phyloP scores from a whole-genome alignment of 2,888 invertebrate species.

The Plebejus argus region DNA sequence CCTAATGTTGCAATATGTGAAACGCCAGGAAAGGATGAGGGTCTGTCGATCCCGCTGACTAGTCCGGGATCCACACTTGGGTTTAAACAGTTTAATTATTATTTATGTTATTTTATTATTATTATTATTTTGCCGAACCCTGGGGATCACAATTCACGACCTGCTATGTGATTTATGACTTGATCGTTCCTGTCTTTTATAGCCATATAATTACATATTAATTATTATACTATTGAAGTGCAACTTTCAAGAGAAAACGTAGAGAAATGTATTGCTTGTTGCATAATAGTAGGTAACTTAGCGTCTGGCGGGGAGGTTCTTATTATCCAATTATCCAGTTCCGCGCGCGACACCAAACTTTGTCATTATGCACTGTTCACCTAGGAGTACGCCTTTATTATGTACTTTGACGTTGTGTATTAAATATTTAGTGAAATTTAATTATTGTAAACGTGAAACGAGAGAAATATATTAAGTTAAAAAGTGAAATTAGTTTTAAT shows the following conservation, averaged over 20 bases:
- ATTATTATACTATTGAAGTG: background rate
- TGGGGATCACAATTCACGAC: no score
- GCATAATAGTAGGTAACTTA: conserved; percentile 14
- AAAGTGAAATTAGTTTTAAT: background rate
- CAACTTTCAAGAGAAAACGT: background rate
- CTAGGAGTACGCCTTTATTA: background rate
- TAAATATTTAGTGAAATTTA: background rate
- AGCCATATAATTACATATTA: background rate
- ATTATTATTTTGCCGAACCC: no score
- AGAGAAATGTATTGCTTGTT: conserved; percentile 10
- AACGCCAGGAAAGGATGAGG: no score
- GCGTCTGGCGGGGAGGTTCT: conserved; percentile 15
- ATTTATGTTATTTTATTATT: no score
- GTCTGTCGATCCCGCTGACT: no score
- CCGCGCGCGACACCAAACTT: conserved; percentile 17
- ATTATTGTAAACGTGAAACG: background rate
- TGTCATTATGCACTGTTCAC: conserved; percentile 11
- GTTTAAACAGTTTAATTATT: no score
- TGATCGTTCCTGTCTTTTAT: no score
- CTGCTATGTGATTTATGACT: no score
- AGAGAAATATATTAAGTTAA: background rate
- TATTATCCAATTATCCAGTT: conserved; percentile 28
- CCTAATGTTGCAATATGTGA: no score
- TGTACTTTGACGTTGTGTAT: background rate
- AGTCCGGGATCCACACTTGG: no score